Percentiles rank a stretch among this genome's conserved stretches.
Conservation (phyloP, 30 jellyfish, hydroid and myxozoan species). For the Hydra vulgaris region DNA sequence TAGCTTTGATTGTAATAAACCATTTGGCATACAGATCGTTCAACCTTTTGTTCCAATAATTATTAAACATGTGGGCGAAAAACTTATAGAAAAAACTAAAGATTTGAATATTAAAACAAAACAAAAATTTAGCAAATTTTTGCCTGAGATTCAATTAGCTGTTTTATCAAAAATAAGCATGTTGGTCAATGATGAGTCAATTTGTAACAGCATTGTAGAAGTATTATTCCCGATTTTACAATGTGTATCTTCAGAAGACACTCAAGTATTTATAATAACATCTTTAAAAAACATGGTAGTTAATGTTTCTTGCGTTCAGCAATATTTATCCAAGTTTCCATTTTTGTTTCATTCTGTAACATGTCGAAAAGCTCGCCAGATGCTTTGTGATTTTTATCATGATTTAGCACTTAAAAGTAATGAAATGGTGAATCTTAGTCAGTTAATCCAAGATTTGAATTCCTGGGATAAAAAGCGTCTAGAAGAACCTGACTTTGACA, state of each 20-base stretch:
- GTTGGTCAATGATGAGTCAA: slow-evolving; percentile 45
- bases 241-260: slow-evolving; percentile 23
- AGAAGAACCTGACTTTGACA: slow-evolving; percentile 78
- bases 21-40: slow-evolving; percentile 17
- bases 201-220: slow-evolving; percentile 42
- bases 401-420: slow-evolving; percentile 6
- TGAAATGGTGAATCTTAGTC: neutral
- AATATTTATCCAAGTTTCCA: slow-evolving; percentile 21
- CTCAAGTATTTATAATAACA: slow-evolving; percentile 30
- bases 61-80: slow-evolving; percentile 33
- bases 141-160: slow-evolving; percentile 34
- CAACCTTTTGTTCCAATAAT: slow-evolving; percentile 25
- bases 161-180: slow-evolving; percentile 57
- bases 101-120: slow-evolving; percentile 6
- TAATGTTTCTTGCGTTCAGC: slow-evolving; percentile 3
- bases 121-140: slow-evolving; percentile 14
- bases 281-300: slow-evolving; percentile 41
- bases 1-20: neutral
- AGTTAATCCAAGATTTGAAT: slow-evolving; percentile 38
- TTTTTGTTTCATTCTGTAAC: slow-evolving; percentile 32
- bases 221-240: slow-evolving; percentile 54
- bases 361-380: slow-evolving; percentile 29
- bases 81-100: slow-evolving; percentile 19
- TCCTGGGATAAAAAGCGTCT: slow-evolving; percentile 69
- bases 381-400: slow-evolving; percentile 48